These are phyloP conservation scores for Maniola hyperantus DNA, from an alignment of 2,888 invertebrate species.

Conservation along the genomic window DNA sequence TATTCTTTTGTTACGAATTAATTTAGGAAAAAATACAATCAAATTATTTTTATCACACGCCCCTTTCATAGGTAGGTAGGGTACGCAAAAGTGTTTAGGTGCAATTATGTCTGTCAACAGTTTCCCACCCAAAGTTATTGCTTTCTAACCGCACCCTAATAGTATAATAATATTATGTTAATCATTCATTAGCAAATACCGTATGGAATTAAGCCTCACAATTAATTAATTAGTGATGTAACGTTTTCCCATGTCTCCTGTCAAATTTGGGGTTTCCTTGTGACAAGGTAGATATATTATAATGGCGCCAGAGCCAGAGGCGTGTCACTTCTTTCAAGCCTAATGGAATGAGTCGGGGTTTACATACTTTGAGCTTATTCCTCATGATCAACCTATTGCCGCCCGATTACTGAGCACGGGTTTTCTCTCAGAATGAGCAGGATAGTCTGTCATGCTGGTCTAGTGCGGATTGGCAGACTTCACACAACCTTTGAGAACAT, in stretches of 20 bases:
- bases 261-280: constrained; percentile 34
- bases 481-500: too few species aligned
- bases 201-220: constrained; percentile 49
- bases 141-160: constrained; percentile 3
- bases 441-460: too few species aligned
- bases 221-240: constrained; percentile 52
- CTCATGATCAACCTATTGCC: too few species aligned
- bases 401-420: too few species aligned
- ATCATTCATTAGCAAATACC: constrained; percentile 15
- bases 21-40: neutral
- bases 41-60: neutral
- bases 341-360: too few species aligned
- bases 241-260: constrained; percentile 46
- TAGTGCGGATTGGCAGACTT: too few species aligned
- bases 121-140: neutral
- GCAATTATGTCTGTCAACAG: neutral
- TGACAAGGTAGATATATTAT: constrained; percentile 18
- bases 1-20: neutral
- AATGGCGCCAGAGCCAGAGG: constrained; percentile 29
- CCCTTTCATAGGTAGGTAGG: neutral
- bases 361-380: too few species aligned
- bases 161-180: neutral
- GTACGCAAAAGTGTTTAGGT: too few species aligned
- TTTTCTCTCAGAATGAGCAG: too few species aligned
- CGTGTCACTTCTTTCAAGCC: constrained; percentile 24